These are phyloP conservation scores for Podarcis raffonei DNA, from an alignment of 2,113 vertebrate species.

Conservation along the genomic window DNA sequence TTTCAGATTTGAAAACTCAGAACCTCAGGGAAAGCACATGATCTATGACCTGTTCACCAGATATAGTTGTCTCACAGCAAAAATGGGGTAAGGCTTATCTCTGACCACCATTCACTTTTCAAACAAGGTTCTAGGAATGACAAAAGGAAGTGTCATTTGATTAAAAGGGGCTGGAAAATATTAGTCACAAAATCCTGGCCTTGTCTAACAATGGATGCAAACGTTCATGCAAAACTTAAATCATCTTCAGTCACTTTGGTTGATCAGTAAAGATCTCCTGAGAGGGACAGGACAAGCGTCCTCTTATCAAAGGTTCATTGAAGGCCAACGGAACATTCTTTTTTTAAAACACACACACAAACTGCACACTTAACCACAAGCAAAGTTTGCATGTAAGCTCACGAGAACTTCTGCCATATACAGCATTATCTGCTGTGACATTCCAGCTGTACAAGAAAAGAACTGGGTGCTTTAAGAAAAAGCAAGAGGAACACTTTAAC, in stretches of 20 bases:
- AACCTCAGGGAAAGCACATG: rapidly evolving
- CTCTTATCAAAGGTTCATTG: conserved; percentile 46
- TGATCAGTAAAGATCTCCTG: conserved; percentile 45
- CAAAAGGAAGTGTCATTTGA: conserved; percentile 1
- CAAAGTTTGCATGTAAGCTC: conserved; percentile 47
- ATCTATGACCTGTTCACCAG: not conserved
- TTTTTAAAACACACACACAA: conserved; percentile 1
- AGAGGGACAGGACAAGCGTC: conserved; percentile 42
- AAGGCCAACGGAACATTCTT: conserved; percentile 39
- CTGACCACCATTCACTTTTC: not conserved
- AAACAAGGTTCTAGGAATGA: not conserved
- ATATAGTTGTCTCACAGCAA: not conserved
- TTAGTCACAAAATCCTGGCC: conserved; percentile 11
- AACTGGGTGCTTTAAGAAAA: conserved; percentile 10
- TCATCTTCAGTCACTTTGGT: conserved; percentile 32
- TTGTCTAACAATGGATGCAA: conserved; percentile 17
- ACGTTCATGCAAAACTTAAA: conserved; percentile 8
- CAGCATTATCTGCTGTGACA: not conserved
- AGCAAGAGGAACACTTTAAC: conserved; percentile 23
- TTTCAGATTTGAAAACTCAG: conserved; percentile 5
- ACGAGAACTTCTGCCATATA: conserved; percentile 18
- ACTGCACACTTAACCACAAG: conserved; percentile 46
- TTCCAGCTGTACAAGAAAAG: not conserved
- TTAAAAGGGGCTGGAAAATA: conserved; percentile 26
- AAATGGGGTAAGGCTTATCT: not conserved